These are phyloP conservation scores for Poeciliopsis paucimaculata DNA, from an alignment of 2,797 vertebrate species.

Conservation along the genomic window DNA sequence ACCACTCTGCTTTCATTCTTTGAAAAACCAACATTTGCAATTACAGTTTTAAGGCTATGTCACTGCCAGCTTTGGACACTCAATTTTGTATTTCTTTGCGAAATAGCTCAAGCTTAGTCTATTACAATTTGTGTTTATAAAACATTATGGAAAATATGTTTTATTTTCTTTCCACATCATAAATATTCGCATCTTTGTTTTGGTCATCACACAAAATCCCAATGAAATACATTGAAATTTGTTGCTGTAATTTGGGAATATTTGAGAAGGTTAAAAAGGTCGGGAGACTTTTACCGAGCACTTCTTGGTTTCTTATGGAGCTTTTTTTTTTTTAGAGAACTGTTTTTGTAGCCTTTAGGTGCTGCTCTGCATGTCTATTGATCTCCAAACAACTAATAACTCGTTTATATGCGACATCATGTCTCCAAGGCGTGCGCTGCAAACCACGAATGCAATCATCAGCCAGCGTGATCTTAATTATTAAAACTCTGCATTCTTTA, in stretches of 20 bases:
- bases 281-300: neutral
- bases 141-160: neutral
- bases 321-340: slow-evolving; percentile 4
- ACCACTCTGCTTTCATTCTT: neutral
- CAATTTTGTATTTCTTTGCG: neutral
- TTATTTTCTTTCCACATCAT: neutral
- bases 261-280: neutral
- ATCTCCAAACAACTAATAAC: slow-evolving; percentile 43
- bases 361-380: slow-evolving; percentile 8
- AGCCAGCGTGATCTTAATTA: slow-evolving; percentile 69
- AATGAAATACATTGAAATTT: neutral
- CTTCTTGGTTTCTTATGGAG: neutral
- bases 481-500: slow-evolving; percentile 72
- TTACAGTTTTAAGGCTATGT: neutral
- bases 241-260: neutral
- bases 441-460: slow-evolving; percentile 57
- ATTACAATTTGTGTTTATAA: neutral
- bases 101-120: neutral
- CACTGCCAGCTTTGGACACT: neutral
- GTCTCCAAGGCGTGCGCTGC: slow-evolving; percentile 41
- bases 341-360: slow-evolving; percentile 11
- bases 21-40: neutral
- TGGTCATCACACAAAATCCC: neutral
- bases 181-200: neutral
- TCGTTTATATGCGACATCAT: slow-evolving; percentile 61